A percentile compares a stretch with the other conserved stretches of the same genome.
Evolutionary conservation across 2,113 vertebrate genomes (phyloP).

Genomic region (Albula goreensis): DNA sequence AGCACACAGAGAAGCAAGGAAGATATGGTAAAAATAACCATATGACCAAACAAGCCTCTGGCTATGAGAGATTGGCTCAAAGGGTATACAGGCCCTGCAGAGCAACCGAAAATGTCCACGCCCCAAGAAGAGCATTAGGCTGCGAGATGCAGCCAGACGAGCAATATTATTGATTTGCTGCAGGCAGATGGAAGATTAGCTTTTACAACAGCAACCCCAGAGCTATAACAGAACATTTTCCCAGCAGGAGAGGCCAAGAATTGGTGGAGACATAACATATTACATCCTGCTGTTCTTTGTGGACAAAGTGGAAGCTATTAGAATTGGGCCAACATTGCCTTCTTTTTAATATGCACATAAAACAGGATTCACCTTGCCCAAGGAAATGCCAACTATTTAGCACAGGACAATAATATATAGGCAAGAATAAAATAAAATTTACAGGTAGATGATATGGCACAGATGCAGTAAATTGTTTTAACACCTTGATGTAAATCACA

Average conservation of each 20-base stretch:
- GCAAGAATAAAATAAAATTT: background rate
- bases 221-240: constrained; percentile 1
- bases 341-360: background rate
- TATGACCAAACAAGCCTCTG: background rate
- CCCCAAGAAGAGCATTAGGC: background rate
- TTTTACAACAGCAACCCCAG: constrained; percentile 3
- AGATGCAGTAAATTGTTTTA: background rate
- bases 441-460: background rate
- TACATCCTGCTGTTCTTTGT: constrained; percentile 11
- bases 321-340: background rate
- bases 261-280: background rate
- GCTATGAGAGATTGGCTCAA: background rate
- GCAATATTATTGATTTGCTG: constrained; percentile 15
- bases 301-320: constrained; percentile 7
- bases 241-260: background rate
- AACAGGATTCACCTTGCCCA: background rate
- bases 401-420: background rate
- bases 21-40: background rate
- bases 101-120: background rate
- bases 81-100: background rate
- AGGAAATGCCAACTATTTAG: background rate
- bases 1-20: background rate
- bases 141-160: background rate
- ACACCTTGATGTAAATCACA: background rate
- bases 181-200: constrained; percentile 16